A percentile compares a stretch with the other conserved stretches of the same genome.
phyloP scores from a whole-genome alignment of 2,797 vertebrate genomes.

The Sarcoramphus papa region DNA sequence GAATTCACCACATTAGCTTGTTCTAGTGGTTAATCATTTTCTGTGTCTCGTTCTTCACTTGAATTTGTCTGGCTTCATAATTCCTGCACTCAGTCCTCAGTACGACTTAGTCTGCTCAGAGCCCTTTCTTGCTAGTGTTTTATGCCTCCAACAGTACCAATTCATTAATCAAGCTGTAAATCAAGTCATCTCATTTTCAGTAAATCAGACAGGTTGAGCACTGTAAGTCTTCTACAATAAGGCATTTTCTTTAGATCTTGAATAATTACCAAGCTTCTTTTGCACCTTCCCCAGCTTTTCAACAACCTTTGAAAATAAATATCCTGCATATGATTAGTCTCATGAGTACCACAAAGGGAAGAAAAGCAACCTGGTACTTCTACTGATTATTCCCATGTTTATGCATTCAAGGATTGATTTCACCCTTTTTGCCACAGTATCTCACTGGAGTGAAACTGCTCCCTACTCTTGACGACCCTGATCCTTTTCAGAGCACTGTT shows the following conservation, averaged over 20 bases:
- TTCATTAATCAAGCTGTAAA: slow-evolving; percentile 36
- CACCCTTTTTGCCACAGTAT: slow-evolving; percentile 16
- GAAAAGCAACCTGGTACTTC: not conserved
- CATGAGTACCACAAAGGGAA: not conserved
- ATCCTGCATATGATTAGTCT: not conserved
- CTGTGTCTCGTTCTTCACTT: slow-evolving; percentile 21
- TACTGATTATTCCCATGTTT: not conserved
- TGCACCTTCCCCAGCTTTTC: slow-evolving; percentile 8
- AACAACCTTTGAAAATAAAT: slow-evolving; percentile 30
- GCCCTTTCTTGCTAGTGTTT: not conserved
- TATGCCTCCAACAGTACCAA: not conserved
- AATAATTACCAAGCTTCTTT: not conserved
- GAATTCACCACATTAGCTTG: slow-evolving; percentile 11
- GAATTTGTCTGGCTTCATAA: slow-evolving; percentile 24
- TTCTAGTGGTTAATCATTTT: slow-evolving; percentile 3
- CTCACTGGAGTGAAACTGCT: not conserved
- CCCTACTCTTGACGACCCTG: not conserved
- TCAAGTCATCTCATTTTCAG: not conserved
- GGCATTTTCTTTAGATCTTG: not conserved
- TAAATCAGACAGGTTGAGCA: not conserved
- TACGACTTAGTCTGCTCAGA: not conserved
- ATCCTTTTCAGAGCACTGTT: not conserved
- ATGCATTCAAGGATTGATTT: slow-evolving; percentile 29
- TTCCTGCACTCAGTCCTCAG: not conserved
- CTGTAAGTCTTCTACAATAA: not conserved